Evolutionary conservation across 30 jellyfish, hydroid and myxozoan genomes (phyloP).

Genomic region (Mastigias papua): DNA sequence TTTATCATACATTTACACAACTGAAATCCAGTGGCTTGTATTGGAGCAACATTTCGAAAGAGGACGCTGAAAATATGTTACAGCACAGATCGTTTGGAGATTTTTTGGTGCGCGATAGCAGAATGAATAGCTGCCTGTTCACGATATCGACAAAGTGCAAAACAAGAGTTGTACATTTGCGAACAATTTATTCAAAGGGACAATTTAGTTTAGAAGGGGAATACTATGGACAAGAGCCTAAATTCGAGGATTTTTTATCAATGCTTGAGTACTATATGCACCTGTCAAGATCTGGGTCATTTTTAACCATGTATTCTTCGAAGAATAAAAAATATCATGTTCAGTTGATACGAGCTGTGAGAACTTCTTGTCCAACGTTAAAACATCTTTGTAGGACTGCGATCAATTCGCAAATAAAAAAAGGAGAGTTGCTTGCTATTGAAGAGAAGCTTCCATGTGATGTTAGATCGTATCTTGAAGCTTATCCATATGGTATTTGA

Average conservation of each 20-base stretch:
- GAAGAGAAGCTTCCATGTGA: slow-evolving; percentile 19
- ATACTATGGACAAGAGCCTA: slow-evolving; percentile 23
- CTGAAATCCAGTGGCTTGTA: slow-evolving; percentile 60
- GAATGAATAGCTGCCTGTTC: slow-evolving; percentile 3
- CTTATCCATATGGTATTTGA: slow-evolving; percentile 37
- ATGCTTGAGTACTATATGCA: slow-evolving; percentile 38
- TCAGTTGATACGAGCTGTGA: slow-evolving; percentile 33
- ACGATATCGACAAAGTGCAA: slow-evolving; percentile 40
- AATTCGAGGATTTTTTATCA: slow-evolving; percentile 16
- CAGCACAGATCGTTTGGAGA: slow-evolving; percentile 21
- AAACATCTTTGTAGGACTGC: slow-evolving; percentile 59
- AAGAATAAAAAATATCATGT: slow-evolving; percentile 7
- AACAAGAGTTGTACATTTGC: slow-evolving; percentile 24
- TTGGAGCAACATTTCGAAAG: slow-evolving; percentile 37
- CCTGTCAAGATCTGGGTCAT: slow-evolving; percentile 6
- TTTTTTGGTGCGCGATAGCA: slow-evolving; percentile 60
- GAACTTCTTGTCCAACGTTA: slow-evolving; percentile 35
- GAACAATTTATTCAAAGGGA: slow-evolving; percentile 45
- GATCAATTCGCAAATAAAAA: slow-evolving; percentile 13
- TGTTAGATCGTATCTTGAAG: slow-evolving; percentile 7
- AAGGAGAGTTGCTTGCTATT: not conserved
- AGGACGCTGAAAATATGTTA: slow-evolving; percentile 40
- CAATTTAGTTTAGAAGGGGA: slow-evolving; percentile 50
- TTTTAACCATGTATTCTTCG: slow-evolving; percentile 4
- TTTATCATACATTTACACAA: not conserved